Conservation (phyloP, 2,888 invertebrate genomes). For the Meganola albula region DNA sequence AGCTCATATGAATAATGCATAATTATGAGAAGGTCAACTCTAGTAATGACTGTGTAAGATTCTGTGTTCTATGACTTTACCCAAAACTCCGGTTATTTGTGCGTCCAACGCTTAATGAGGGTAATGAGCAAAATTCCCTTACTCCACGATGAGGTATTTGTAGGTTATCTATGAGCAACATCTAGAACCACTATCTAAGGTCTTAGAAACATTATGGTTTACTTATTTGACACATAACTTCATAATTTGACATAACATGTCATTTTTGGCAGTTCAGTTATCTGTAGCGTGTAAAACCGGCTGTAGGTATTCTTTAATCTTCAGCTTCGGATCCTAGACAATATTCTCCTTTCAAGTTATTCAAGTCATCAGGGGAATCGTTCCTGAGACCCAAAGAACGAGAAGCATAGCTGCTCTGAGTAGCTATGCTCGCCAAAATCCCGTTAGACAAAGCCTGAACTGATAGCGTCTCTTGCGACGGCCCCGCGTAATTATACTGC, state of each 20-base stretch:
- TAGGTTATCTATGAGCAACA: conserved; percentile 31
- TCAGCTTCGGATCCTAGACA: conserved; percentile 61
- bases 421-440: conserved; percentile 63
- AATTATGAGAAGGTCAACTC: not conserved
- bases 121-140: conserved; percentile 28
- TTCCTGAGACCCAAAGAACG: conserved; percentile 49
- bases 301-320: conserved; percentile 36
- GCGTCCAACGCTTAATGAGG: conserved; percentile 24
- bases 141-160: conserved; percentile 39
- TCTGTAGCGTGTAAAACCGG: conserved; percentile 4
- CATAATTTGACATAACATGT: too few relatives aligned
- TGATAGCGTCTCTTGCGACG: conserved; percentile 65
- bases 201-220: too few relatives aligned
- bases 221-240: too few relatives aligned
- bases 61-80: conserved; percentile 16
- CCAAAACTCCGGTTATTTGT: conserved; percentile 20
- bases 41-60: too few relatives aligned
- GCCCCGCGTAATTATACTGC: conserved; percentile 69
- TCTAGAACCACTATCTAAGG: conserved; percentile 15
- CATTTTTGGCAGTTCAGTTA: too few relatives aligned
- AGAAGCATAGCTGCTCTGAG: conserved; percentile 52
- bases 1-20: too few relatives aligned
- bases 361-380: conserved; percentile 63
- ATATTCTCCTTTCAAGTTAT: conserved; percentile 59
- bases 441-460: conserved; percentile 70